These are phyloP conservation scores for Eulimnadia texana DNA, from an alignment of 1,140 invertebrate genomes.

Conservation along the genomic window DNA sequence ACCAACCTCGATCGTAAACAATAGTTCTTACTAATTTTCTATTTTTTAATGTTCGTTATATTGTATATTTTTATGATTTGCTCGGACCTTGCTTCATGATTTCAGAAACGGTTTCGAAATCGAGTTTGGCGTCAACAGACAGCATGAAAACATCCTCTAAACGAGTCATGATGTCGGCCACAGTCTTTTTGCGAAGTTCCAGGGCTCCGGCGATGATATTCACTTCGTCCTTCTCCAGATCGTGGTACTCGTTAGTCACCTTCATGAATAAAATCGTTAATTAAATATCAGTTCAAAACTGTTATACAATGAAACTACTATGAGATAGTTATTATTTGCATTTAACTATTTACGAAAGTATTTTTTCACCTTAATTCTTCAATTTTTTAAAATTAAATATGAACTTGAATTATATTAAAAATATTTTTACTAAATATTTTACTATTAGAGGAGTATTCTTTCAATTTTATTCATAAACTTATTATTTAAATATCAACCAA, in stretches of 20 bases:
- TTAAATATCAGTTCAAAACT: not conserved
- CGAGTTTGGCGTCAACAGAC: slow-evolving; percentile 65
- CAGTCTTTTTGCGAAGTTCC: slow-evolving; percentile 65
- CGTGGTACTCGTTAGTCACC: slow-evolving; percentile 78
- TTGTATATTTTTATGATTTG: not conserved
- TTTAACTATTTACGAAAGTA: no score
- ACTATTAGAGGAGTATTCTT: no score
- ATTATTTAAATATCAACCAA: no score
- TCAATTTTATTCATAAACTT: no score
- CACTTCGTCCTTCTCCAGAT: slow-evolving; percentile 90
- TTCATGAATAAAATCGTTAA: slow-evolving; percentile 25
- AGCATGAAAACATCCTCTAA: slow-evolving; percentile 94
- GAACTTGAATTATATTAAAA: no score
- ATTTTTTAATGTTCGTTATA: not conserved
- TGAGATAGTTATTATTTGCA: no score
- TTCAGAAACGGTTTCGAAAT: slow-evolving; percentile 94
- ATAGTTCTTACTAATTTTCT: no score
- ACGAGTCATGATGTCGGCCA: slow-evolving; percentile 85
- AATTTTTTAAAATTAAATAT: no score
- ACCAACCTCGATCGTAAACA: no score
- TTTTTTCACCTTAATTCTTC: no score
- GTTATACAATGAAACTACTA: not conserved
- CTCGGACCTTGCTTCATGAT: slow-evolving; percentile 73
- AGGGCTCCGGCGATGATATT: slow-evolving; percentile 94
- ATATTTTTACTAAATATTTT: no score